Base-by-base conservation (phyloP, 37 sponge, comb jelly and placozoan genomes). In the Bolinopsis microptera region DNA sequence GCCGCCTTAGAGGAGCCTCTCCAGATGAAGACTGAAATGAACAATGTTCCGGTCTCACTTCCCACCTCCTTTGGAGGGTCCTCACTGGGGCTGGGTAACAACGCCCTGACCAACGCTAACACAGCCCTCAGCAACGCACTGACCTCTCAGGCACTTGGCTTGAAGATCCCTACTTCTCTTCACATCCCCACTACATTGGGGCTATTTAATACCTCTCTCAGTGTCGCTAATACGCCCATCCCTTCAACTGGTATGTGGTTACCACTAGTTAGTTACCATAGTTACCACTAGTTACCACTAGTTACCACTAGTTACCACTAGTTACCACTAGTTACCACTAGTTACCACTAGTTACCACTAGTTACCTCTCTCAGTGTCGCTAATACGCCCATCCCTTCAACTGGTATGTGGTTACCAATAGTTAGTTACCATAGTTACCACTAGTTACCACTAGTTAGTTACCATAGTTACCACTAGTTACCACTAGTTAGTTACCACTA, bases 1-100 rank as follows among this genome's bases (percentile, higher is more conserved):
- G 90, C 90, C 23, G 90, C 90, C 16, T 30, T 86, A 48, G 90
- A 86, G 90, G 90, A 86, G 35, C 90, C 90, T 3, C 41, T 86
- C 8, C 90, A 86, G 48, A 86, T 86, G 26, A 86, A 86, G 31
- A 86, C 41, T 2, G 90, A 86, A 13, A 40, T 41, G n/a, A 86
- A n/a, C 61, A 40, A 13, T 26, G 90, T 86, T 5, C 90, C 90
- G 1, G 31, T 86, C 36, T 36, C 38, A 2, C 61, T 86, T n/a
- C 90, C 90, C n/a, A 26, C 41, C 90, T 40, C 90, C 41, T 86
- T 13, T 18, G 5, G 61, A 13, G 61, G 61, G 9, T 48, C 61
- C 13, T 18, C 61, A 48, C 61, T 48, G 5, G 61, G 13, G 9
- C 61, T 48, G 61, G 61, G 61, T 18, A 48, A 5, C 13, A 48